Percentiles rank a stretch among this genome's conserved stretches.
Evolutionary conservation across 2,113 vertebrate genomes (phyloP).

Genomic region (Pelmatolapia mariae): DNA sequence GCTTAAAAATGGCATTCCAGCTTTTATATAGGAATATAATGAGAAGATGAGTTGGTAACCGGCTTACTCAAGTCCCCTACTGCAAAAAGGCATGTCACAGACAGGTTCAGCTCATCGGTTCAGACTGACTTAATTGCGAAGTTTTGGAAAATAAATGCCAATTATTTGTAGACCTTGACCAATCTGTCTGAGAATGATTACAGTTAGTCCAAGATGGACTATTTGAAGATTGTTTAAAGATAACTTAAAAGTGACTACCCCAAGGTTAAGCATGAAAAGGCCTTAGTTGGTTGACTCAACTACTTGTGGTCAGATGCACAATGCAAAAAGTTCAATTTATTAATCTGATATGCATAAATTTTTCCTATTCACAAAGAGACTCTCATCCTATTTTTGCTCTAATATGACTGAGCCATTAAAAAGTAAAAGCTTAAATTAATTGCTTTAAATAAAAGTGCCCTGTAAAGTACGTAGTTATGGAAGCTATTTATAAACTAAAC

Average conservation of each 20-base stretch:
- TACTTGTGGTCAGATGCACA: neutral
- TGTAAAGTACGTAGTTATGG: rapidly evolving
- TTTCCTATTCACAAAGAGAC: neutral
- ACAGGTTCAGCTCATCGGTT: neutral
- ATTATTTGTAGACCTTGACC: neutral
- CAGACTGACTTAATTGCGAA: rapidly evolving
- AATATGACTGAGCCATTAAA: neutral
- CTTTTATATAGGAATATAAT: neutral
- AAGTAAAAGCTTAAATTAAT: neutral
- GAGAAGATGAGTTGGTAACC: neutral
- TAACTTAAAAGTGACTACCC: neutral
- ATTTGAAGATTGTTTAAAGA: neutral
- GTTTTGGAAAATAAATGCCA: neutral
- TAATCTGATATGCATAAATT: neutral
- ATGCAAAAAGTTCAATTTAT: rapidly evolving
- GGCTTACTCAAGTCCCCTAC: neutral
- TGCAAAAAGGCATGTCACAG: neutral
- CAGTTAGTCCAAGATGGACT: neutral
- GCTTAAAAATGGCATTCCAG: neutral
- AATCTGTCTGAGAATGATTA: rapidly evolving
- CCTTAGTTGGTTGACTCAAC: neutral
- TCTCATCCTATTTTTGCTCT: neutral
- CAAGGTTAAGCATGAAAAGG: neutral
- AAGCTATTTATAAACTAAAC: neutral
- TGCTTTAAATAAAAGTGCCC: neutral